phyloP scores from a whole-genome alignment of 2,797 vertebrate species.

The Pangasius larnaudii region DNA sequence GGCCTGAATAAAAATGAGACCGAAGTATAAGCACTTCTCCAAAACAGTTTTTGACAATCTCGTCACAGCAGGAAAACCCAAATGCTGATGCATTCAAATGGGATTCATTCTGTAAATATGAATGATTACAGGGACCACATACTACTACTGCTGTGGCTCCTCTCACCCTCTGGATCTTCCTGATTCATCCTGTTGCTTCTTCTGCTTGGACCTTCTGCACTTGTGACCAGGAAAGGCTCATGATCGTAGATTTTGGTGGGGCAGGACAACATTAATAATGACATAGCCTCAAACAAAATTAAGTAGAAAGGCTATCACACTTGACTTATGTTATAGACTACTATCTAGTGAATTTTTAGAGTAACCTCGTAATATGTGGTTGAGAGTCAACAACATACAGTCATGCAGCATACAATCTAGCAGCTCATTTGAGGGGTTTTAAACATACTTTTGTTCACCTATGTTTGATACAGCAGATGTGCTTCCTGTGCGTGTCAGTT shows the following conservation, averaged over 20 bases:
- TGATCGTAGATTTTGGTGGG: neutral
- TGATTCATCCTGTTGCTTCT: neutral
- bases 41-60: constrained; percentile 20
- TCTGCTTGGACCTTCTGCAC: neutral
- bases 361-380: neutral
- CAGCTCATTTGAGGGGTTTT: neutral
- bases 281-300: neutral
- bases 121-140: neutral
- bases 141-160: neutral
- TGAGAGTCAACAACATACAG: neutral
- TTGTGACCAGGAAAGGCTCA: neutral
- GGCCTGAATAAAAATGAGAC: constrained; percentile 41
- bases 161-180: neutral
- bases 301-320: neutral
- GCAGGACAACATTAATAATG: neutral
- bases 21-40: constrained; percentile 33
- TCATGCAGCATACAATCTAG: neutral
- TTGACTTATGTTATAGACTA: neutral
- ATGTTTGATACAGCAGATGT: neutral
- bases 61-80: constrained; percentile 22
- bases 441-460: neutral
- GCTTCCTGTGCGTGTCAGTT: neutral
- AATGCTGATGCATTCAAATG: constrained; percentile 41
- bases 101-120: constrained; percentile 20
- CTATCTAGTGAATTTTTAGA: neutral